A percentile compares a stretch with the other conserved stretches of the same genome.
These are phyloP conservation scores for Dendrocincla fuliginosa DNA, from an alignment of 2,797 vertebrate genomes.

Conservation along the genomic window DNA sequence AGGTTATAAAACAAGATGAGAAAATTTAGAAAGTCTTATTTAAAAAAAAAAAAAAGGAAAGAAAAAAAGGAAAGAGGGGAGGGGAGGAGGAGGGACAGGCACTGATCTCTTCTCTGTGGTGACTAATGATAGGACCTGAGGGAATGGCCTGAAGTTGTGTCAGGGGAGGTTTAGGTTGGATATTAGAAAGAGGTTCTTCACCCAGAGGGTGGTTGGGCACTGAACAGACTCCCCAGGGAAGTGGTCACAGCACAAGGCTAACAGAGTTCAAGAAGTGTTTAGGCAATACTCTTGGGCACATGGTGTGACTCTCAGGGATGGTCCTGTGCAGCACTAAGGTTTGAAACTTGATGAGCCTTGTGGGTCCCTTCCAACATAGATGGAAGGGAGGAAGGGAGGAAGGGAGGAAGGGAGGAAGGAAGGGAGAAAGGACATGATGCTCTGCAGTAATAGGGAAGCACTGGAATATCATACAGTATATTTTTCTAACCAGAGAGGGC, in stretches of 20 bases:
- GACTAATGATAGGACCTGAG: not conserved
- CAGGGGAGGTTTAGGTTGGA: no score
- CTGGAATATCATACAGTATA: not conserved
- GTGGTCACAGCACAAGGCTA: not conserved
- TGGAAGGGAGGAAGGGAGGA: not conserved
- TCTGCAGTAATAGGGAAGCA: not conserved
- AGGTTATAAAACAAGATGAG: not conserved
- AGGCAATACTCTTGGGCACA: not conserved
- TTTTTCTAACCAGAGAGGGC: not conserved
- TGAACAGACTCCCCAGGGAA: not conserved
- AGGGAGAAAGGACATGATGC: not conserved
- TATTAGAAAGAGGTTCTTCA: no score
- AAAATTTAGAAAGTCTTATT: not conserved
- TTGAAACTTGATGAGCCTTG: not conserved
- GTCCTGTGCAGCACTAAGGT: not conserved
- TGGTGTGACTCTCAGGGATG: not conserved
- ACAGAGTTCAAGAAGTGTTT: not conserved
- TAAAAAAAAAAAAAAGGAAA: not conserved
- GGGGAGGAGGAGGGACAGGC: not conserved
- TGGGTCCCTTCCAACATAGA: not conserved
- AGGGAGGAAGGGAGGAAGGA: fast-evolving
- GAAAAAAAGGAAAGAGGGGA: not conserved
- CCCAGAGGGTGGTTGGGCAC: not conserved
- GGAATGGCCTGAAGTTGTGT: not conserved
- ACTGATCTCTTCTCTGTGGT: not conserved